Percentiles rank a stretch among this genome's conserved stretches.
Evolutionary conservation across 2,113 vertebrate species (phyloP).

Genomic region (Xerus inauris): DNA sequence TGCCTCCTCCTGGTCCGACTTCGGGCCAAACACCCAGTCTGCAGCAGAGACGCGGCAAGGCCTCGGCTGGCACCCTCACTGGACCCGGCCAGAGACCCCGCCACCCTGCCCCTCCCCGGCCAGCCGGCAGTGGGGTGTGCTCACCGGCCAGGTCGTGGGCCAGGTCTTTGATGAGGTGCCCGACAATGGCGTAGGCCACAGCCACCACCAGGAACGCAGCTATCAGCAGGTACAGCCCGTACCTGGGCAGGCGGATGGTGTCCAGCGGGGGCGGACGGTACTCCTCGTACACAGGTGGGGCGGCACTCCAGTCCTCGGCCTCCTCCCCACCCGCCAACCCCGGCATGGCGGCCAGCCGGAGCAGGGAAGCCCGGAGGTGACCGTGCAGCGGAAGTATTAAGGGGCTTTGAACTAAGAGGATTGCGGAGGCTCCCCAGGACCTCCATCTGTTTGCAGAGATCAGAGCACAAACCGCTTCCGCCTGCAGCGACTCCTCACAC

Average conservation of each 20-base stretch:
- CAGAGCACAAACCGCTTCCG: background rate
- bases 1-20: conserved; percentile 86
- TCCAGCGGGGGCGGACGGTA: conserved; percentile 93
- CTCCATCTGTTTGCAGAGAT: conserved; percentile 57
- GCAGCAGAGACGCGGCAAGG: accelerated
- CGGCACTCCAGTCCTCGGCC: conserved; percentile 71
- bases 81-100: background rate
- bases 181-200: conserved; percentile 94
- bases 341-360: background rate
- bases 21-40: conserved; percentile 93
- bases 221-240: conserved; percentile 91
- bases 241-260: conserved; percentile 89
- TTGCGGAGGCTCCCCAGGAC: background rate
- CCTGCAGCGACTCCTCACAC: background rate
- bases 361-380: background rate
- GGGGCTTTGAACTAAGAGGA: conserved; percentile 75
- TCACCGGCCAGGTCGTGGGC: conserved; percentile 92
- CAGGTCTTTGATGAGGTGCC: conserved; percentile 96
- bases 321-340: background rate
- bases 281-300: conserved; percentile 85
- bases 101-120: too few species aligned
- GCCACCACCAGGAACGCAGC: conserved; percentile 87
- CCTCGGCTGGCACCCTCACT: background rate
- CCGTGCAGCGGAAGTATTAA: background rate
- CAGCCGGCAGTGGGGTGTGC: background rate